These are phyloP conservation scores for Yponomeuta evonymella DNA, from an alignment of 2,888 invertebrate genomes.

Conservation along the genomic window DNA sequence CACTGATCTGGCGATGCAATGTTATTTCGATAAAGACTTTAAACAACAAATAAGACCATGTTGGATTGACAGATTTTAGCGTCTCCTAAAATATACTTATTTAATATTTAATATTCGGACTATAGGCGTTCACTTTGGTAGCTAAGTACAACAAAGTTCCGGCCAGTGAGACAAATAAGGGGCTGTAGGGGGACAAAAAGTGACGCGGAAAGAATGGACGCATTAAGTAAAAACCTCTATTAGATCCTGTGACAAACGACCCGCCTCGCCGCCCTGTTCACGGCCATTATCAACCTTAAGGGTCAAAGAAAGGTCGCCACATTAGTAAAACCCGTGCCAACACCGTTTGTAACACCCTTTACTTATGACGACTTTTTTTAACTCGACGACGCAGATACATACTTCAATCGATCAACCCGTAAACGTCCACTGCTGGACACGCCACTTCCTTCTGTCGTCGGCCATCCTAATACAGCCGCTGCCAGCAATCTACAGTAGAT, in stretches of 20 bases:
- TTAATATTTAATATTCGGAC: constrained; percentile 25
- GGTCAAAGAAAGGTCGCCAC: background rate
- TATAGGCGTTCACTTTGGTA: background rate
- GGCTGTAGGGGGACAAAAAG: constrained; percentile 13
- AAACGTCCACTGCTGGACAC: too few relatives aligned
- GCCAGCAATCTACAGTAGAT: background rate
- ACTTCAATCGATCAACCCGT: too few relatives aligned
- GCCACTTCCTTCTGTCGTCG: background rate
- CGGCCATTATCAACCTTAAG: constrained; percentile 37
- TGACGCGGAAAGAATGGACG: constrained; percentile 42
- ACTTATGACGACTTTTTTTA: background rate
- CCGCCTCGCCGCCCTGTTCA: constrained; percentile 36
- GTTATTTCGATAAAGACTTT: background rate
- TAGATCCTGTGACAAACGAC: constrained; percentile 49
- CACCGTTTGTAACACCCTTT: background rate
- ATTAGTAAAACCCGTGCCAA: background rate
- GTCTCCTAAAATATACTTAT: constrained; percentile 29
- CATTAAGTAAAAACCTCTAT: constrained; percentile 51
- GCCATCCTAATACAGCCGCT: too few relatives aligned
- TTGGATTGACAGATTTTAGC: background rate
- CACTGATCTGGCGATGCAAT: background rate
- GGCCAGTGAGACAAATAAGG: constrained; percentile 16
- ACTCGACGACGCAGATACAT: background rate
- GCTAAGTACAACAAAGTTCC: constrained; percentile 22
- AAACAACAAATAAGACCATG: background rate